phyloP scores from a whole-genome alignment of 2,888 invertebrate genomes.

The Ectemnius lituratus region DNA sequence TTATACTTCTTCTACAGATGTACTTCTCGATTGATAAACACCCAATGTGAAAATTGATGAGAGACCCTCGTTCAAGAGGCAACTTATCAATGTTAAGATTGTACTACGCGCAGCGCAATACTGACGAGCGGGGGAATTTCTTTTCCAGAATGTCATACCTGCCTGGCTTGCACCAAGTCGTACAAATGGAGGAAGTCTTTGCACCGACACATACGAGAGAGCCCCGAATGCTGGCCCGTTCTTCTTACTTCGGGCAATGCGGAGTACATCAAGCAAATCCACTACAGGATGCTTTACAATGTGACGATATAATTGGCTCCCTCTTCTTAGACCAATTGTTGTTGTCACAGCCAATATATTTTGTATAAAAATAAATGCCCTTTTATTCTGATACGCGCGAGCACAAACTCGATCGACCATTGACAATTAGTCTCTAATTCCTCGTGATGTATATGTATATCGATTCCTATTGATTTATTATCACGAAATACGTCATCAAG shows the following conservation, averaged over 20 bases:
- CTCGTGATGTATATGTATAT: too few species aligned
- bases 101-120: too few species aligned
- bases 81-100: background rate
- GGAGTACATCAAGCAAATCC: constrained; percentile 71
- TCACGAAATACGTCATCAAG: too few species aligned
- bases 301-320: constrained; percentile 1
- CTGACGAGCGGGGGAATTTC: constrained; percentile 31
- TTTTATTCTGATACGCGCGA: constrained; percentile 49
- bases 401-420: too few species aligned
- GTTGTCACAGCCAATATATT: constrained; percentile 55
- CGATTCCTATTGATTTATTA: too few species aligned
- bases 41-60: background rate
- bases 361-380: constrained; percentile 63
- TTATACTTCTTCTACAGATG: too few species aligned
- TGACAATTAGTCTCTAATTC: too few species aligned
- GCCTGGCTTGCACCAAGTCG: constrained; percentile 73
- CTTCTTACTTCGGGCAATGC: constrained; percentile 71
- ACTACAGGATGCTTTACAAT: constrained; percentile 70
- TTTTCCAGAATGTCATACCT: constrained; percentile 72
- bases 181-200: constrained; percentile 77
- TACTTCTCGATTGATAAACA: too few species aligned
- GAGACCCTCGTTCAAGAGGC: background rate
- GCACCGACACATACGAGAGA: constrained; percentile 74
- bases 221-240: constrained; percentile 74
- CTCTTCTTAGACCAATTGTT: background rate